Evolutionary conservation across 2,797 vertebrate species (phyloP).

Genomic region (Sebastes minor): DNA sequence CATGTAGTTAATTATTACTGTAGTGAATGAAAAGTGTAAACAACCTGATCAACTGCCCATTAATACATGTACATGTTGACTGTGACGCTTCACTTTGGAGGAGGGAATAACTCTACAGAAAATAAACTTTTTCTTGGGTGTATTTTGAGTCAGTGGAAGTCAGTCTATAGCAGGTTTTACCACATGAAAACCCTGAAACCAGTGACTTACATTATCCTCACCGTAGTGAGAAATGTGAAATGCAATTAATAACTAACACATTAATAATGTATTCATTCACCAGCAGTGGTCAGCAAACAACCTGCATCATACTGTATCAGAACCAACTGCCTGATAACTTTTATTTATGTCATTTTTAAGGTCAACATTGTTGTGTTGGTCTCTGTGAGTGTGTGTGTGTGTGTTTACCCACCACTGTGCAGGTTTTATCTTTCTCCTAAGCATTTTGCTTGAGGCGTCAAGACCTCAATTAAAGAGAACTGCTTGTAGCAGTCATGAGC

Average conservation of each 20-base stretch:
- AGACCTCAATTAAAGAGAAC: conserved; percentile 77
- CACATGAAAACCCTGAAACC: background rate
- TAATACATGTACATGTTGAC: background rate
- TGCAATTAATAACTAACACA: conserved; percentile 11
- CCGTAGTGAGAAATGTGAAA: background rate
- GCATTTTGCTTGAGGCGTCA: conserved; percentile 71
- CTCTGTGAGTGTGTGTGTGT: conserved; percentile 8
- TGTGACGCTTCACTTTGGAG: background rate
- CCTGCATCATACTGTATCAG: conserved; percentile 3
- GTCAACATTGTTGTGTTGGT: conserved; percentile 41
- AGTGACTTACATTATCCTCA: background rate
- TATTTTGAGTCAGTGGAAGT: background rate
- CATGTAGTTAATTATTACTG: background rate
- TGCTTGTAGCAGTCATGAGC: conserved; percentile 69
- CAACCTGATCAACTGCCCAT: background rate
- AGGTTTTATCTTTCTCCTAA: conserved; percentile 69
- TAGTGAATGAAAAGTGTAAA: background rate
- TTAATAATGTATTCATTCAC: conserved; percentile 3
- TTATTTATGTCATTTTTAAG: conserved; percentile 51
- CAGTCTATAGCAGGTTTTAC: background rate
- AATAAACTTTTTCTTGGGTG: background rate
- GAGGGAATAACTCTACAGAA: background rate
- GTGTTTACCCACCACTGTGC: conserved; percentile 56
- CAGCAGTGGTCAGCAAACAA: conserved; percentile 1
- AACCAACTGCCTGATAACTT: conserved; percentile 27